Evolutionary conservation across 2,888 invertebrate genomes (phyloP), one percentile per base, ranked within the genome.

Genomic region (Phania funesta): DNA sequence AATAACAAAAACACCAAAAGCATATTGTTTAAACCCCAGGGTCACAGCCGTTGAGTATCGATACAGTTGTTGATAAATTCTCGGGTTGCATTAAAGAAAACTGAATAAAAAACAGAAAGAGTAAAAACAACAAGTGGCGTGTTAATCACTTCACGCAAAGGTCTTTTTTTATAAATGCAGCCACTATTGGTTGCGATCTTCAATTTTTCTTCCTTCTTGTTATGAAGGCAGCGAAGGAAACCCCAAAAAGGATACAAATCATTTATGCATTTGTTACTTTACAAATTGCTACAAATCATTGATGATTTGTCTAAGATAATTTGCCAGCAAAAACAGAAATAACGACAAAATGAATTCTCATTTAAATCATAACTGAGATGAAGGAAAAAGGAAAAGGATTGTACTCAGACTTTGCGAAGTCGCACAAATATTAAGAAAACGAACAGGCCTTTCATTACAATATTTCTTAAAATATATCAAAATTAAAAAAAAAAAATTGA

Each of bases 241-340:
- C 48, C 9, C 9, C 20, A 48, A 68, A 68, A 64, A 29, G 48
- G 58, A 68, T 70, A 73, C 75, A 79, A 75, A 70, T 75, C 79
- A 75, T 83, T 79, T 70, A 79, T 79, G 80, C 75, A 83, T 71
- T 80, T 71, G 77, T 70, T 64, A 77, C 70, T 73, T 76, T 54
- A 78, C 83, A 83, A 83, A 83, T 83, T 83, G 83, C 83, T 71
- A 81, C 83, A 83, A 83, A 83, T 83, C 83, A 83, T 83, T 83
- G 81, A 81, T 82, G 74, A 75, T 82, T 82, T 79, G 82, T 79
- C 79, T 79, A 70, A 70, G 82, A 82, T 82, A 75, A 82, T 79
- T 82, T 82, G 24, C 41, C 65, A 74, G 24, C 20, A 29, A 52
- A n/a, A 62, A 41, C 8, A 13, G 44, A 4, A 56, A 46, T 1